A percentile compares a stretch with the other conserved stretches of the same genome.
Conservation (phyloP, 1,140 invertebrate species). For the Anthonomus grandis region DNA sequence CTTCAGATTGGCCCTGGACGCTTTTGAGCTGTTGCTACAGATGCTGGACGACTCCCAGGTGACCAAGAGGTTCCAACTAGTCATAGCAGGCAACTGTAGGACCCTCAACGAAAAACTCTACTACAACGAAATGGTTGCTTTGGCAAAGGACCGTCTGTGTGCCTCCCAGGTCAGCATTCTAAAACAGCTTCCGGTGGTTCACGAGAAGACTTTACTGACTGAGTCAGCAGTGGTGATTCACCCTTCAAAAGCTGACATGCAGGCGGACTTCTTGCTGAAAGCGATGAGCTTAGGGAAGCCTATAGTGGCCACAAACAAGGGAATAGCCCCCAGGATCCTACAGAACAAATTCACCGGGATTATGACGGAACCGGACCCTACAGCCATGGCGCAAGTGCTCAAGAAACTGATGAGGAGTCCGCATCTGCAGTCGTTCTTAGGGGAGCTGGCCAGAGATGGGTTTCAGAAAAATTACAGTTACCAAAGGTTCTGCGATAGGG, state of each 20-base stretch:
- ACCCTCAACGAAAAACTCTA: constrained; percentile 30
- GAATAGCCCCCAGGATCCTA: constrained; percentile 36
- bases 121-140: constrained; percentile 36
- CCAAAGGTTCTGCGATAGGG: constrained; percentile 20
- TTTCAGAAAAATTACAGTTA: constrained; percentile 32
- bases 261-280: constrained; percentile 36
- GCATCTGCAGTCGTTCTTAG: constrained; percentile 29
- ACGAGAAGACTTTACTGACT: constrained; percentile 41
- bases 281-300: constrained; percentile 37
- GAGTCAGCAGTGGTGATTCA: constrained; percentile 34
- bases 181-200: constrained; percentile 35
- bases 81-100: constrained; percentile 40
- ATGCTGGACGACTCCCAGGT: constrained; percentile 26
- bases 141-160: constrained; percentile 32
- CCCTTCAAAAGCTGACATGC: constrained; percentile 37
- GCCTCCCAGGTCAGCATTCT: constrained; percentile 41
- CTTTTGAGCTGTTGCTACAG: constrained; percentile 36
- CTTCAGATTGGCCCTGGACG: constrained; percentile 38
- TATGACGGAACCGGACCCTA: constrained; percentile 35
- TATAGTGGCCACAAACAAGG: constrained; percentile 38
- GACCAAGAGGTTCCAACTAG: constrained; percentile 35
- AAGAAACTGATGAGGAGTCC: constrained; percentile 32
- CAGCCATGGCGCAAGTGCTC: constrained; percentile 39
- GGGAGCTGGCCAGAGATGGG: constrained; percentile 29
- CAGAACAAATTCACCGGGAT: constrained; percentile 39